Evolutionary conservation across 2,888 invertebrate species (phyloP).

Genomic region (Eupithecia dodoneata): DNA sequence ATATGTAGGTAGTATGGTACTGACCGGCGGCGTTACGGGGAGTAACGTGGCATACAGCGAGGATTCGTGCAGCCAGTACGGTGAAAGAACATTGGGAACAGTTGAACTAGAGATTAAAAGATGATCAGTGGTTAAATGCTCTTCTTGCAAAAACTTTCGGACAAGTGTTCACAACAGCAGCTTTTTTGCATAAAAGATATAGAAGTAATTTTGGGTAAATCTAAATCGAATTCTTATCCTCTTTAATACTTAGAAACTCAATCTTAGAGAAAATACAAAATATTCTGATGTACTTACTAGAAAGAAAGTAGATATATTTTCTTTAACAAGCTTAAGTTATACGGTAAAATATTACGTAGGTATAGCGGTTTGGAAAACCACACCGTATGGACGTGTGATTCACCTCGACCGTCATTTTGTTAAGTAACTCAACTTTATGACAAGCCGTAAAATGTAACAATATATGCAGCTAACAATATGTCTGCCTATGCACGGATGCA

Average conservation of each 20-base stretch:
- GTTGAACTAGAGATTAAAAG: no score
- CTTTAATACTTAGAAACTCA: neutral
- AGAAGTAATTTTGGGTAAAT: no score
- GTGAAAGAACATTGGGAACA: no score
- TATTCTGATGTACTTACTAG: neutral
- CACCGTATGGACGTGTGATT: constrained; percentile 4
- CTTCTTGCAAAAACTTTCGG: no score
- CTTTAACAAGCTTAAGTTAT: neutral
- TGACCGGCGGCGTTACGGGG: no score
- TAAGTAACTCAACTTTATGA: constrained; percentile 13
- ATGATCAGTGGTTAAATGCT: no score
- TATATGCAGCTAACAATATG: constrained; percentile 5
- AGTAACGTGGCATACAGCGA: no score
- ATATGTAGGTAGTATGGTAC: no score
- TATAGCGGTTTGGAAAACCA: constrained; percentile 1
- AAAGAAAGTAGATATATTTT: neutral
- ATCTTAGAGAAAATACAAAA: neutral
- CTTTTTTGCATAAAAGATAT: no score
- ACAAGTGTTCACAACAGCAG: no score
- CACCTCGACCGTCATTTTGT: constrained; percentile 4
- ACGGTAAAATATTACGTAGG: neutral
- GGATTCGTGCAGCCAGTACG: no score
- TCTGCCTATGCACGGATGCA: neutral
- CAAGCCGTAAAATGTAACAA: constrained; percentile 16
- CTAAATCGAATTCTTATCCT: no score